These are phyloP conservation scores for Romanomermis culicivorax DNA, from an alignment of 2,888 invertebrate species.

Conservation along the genomic window DNA sequence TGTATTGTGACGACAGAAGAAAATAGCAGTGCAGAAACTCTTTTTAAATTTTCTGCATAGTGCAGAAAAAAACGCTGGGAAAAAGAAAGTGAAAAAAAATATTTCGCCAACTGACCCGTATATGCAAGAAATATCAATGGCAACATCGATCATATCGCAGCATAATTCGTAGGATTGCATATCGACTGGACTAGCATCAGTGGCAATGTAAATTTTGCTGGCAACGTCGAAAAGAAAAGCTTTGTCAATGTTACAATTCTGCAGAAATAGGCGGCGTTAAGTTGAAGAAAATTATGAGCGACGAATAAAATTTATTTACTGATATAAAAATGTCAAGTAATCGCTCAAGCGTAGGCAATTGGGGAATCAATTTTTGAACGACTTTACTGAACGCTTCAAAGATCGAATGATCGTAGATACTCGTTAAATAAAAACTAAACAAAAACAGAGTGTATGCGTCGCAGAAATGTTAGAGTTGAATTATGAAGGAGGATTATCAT, in stretches of 20 bases:
- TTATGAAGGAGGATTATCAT: too few relatives aligned
- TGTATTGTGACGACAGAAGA: too few relatives aligned
- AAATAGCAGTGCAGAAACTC: too few relatives aligned
- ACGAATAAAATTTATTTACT: too few relatives aligned
- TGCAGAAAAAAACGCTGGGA: too few relatives aligned
- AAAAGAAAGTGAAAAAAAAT: too few relatives aligned
- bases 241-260: constrained; percentile 98
- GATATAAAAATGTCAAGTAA: constrained; percentile 89
- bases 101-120: constrained; percentile 57
- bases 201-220: constrained; percentile 87
- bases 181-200: constrained; percentile 93
- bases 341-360: constrained; percentile 85
- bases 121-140: constrained; percentile 93
- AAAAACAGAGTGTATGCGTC: too few relatives aligned
- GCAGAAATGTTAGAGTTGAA: too few relatives aligned
- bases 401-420: constrained; percentile 98
- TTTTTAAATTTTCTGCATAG: too few relatives aligned
- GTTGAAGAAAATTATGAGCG: neutral
- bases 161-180: constrained; percentile 99
- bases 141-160: constrained; percentile 99
- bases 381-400: constrained; percentile 99
- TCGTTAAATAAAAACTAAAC: constrained; percentile 62
- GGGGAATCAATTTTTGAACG: constrained; percentile 92
- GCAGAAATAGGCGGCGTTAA: constrained; percentile 22
- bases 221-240: constrained; percentile 98